Base-by-base conservation (phyloP, 1,140 invertebrate species). In the Lethocerus indicus region DNA sequence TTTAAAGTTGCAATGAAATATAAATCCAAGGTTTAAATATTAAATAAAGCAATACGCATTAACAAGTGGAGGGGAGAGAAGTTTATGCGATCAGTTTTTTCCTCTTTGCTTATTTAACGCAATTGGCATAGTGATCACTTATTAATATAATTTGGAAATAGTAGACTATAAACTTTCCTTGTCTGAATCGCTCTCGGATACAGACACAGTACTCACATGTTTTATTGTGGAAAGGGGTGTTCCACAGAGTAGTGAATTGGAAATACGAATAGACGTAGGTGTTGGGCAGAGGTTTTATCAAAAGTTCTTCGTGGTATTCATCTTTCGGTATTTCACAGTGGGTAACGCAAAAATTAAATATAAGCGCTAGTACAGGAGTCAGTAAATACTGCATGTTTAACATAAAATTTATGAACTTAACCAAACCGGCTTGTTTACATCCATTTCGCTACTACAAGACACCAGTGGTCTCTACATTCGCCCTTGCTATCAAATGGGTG, bases 261-360 rank as follows among this genome's bases (percentile, higher is more conserved):
- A 91, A 89, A 66, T 84, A 81, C 13, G 81, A 75, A 61, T 88
- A 84, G 41, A 90, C 67, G 69, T 86, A 79, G 53, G 82, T 80
- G 61, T 71, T 80, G 27, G 74, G 65, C 32, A 91, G 63, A 0
- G 83, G 83, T 61, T 84, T 86, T 16, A 92, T 65, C 46, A 84
- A 72, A 18, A 90, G 67, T 63, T 89, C 84, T 68, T 92, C 87
- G 50, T 76, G 69, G 61, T 83, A 87, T 36, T 62, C 67, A 64
- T 88, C 85, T 27, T 47, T 42, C 14, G 9, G 14, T 18, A 28
- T 28, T 20, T n/a, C n/a, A n/a, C n/a, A n/a, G n/a, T n/a, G n/a
- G n/a, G n/a, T n/a, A n/a, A n/a, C n/a, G n/a, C n/a, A n/a, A n/a
- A n/a, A n/a, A n/a, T n/a, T n/a, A n/a, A n/a, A n/a, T n/a, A n/a